These are phyloP conservation scores for Struthidea cinerea DNA, from an alignment of 2,113 vertebrate genomes.

Conservation along the genomic window DNA sequence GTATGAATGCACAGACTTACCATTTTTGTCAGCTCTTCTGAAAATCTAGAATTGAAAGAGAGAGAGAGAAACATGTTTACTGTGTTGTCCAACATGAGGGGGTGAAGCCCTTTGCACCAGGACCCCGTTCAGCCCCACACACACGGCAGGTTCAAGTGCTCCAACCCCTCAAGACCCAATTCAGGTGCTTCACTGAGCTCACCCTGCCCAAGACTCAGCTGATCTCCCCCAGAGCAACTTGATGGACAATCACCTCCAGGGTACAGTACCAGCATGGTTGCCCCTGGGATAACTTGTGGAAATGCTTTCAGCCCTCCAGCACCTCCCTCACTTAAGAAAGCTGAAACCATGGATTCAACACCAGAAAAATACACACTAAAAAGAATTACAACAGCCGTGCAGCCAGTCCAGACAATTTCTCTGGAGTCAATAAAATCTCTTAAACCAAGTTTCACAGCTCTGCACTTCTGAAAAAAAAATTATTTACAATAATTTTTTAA, in stretches of 20 bases:
- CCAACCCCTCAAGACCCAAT: background rate
- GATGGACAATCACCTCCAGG: background rate
- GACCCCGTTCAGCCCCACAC: accelerated
- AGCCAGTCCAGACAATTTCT: background rate
- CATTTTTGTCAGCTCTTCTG: conserved; percentile 80
- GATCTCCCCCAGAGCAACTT: background rate
- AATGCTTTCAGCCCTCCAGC: background rate
- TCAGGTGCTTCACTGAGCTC: background rate
- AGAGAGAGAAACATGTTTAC: conserved; percentile 37
- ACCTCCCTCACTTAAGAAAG: background rate
- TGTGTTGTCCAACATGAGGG: background rate
- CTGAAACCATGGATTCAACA: background rate
- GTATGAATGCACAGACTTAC: conserved; percentile 58
- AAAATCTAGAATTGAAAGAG: conserved; percentile 72
- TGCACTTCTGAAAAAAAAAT: background rate
- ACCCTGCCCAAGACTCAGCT: background rate
- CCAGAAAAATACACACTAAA: background rate
- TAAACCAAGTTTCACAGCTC: background rate
- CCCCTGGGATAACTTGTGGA: background rate
- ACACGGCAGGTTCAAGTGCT: background rate
- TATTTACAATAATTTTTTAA: background rate
- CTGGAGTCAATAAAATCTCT: background rate
- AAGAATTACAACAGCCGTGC: background rate
- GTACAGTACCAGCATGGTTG: accelerated
- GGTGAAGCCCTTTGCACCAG: background rate